Evolutionary conservation across 2,113 vertebrate species (phyloP), one percentile per base, ranked within the genome.

Genomic region (Pteruthius melanotis): DNA sequence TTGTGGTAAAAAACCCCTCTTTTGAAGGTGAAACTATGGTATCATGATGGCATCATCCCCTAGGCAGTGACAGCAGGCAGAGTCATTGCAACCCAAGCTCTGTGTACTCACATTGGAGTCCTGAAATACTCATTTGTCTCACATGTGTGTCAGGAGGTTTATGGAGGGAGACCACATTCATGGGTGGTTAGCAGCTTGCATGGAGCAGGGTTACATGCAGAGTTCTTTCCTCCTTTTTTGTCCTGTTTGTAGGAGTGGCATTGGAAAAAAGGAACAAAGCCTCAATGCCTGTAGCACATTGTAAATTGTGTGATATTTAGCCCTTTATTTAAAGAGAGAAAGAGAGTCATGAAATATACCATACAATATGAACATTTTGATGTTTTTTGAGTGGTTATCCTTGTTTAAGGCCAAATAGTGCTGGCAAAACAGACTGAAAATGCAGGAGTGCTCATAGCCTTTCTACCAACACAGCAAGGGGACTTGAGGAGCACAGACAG

Each of bases 321-420:
- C 8, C 3, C 8, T 66, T 74, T 64, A 10, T 30, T 79, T 57
- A 53, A 60, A 13, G 27, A 60, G 6, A 28, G 24, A 63, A 71
- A 18, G 3, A 45, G 35, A 20, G 2, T 9, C 4, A 3, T 9
- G 40, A 30, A 50, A 33, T 40, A 23, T 12, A 21, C 12, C 5
- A 7, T n/a, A 60, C 0, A 4, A 28, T 21, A 16, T 8, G 15
- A 49, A n/a, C 0, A 14, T 42, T 44, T 44, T 44, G 39, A 13
- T 1, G 33, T 22, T 39, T 42, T 75, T 13, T 28, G 2, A 16
- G 6, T 5, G 10, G 0, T 0, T 82, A 20, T 47, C 19, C 6
- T 19, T 75, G 3, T 47, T 80, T 61, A 76, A 60, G 35, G 27
- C 20, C 56, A 53, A 78, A 61, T 2, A 78, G 10, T 13, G 15